These are phyloP conservation scores for Holothuria scabra DNA, from an alignment of 53 echinoderm and acorn worm species.

Conservation along the genomic window DNA sequence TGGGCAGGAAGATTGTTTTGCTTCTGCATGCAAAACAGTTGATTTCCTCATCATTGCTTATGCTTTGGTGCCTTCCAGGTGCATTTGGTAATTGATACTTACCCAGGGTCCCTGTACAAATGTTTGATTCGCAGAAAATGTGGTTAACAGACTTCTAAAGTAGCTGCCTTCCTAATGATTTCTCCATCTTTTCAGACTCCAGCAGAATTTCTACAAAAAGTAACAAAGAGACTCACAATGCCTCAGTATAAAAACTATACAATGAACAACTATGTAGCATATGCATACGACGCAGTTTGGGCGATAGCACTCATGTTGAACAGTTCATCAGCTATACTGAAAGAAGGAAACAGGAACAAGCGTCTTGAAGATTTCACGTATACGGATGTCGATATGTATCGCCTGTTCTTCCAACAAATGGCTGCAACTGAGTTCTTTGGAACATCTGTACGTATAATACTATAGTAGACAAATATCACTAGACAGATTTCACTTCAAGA, in stretches of 20 bases:
- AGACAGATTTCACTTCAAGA: too few relatives aligned
- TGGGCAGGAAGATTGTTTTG: too few relatives aligned
- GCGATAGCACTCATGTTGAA: slow-evolving; percentile 60
- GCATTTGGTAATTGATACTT: too few relatives aligned
- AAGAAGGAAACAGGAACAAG: neutral
- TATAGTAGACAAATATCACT: too few relatives aligned
- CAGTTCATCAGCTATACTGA: slow-evolving; percentile 28
- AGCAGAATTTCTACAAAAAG: slow-evolving; percentile 36
- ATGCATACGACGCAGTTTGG: slow-evolving; percentile 62
- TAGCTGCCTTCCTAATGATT: neutral
- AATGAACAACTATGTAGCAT: slow-evolving; percentile 56
- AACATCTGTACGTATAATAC: slow-evolving; percentile 24
- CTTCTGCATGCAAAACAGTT: too few relatives aligned
- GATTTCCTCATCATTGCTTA: too few relatives aligned
- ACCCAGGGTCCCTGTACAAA: too few relatives aligned
- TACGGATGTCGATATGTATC: slow-evolving; percentile 53
- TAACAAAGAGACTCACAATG: slow-evolving; percentile 43
- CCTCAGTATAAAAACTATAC: slow-evolving; percentile 52
- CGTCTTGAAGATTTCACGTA: slow-evolving; percentile 62
- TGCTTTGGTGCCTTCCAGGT: too few relatives aligned
- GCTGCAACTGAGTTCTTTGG: slow-evolving; percentile 49
- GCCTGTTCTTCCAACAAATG: slow-evolving; percentile 43
- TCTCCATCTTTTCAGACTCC: slow-evolving; percentile 26
- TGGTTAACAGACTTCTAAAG: too few relatives aligned
- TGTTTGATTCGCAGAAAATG: too few relatives aligned